These are phyloP conservation scores for Epinephelus malabaricus DNA, from an alignment of 2,797 vertebrate species.

Conservation along the genomic window DNA sequence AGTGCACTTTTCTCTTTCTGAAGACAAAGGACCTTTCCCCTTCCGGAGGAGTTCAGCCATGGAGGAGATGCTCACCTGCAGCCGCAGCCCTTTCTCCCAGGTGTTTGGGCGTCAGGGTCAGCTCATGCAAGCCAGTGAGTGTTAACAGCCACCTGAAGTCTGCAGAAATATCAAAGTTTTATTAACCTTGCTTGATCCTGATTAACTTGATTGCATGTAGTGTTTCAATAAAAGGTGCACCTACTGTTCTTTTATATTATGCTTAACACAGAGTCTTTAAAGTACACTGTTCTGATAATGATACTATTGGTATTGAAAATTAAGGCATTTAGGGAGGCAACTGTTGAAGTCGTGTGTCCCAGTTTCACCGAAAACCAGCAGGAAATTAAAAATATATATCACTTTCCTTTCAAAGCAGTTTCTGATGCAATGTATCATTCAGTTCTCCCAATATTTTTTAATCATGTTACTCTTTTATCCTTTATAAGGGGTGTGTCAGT, in stretches of 20 bases:
- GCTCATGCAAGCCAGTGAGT: constrained; percentile 90
- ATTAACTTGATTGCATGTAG: constrained; percentile 12
- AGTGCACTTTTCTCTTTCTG: constrained; percentile 46
- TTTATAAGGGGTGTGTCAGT: background rate
- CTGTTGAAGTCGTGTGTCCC: constrained; percentile 29
- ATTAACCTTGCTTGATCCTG: constrained; percentile 4
- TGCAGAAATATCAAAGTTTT: constrained; percentile 31
- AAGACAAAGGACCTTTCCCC: constrained; percentile 47
- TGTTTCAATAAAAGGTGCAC: background rate
- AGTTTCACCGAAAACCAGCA: constrained; percentile 26
- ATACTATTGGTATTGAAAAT: constrained; percentile 16
- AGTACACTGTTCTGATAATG: constrained; percentile 14
- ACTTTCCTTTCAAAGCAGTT: background rate
- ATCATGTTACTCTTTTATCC: background rate
- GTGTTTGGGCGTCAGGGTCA: constrained; percentile 89
- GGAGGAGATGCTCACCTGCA: constrained; percentile 84
- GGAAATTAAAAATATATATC: constrained; percentile 10
- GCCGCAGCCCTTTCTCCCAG: constrained; percentile 86
- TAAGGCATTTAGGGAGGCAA: constrained; percentile 17
- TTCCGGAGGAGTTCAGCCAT: constrained; percentile 63
- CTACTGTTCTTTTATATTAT: background rate
- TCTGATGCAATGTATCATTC: constrained; percentile 14
- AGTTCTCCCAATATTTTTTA: constrained; percentile 11
- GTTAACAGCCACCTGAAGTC: constrained; percentile 15
- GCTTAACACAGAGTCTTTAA: constrained; percentile 3